Conservation (phyloP, 2,797 vertebrate genomes). For the Heterohyrax brucei region DNA sequence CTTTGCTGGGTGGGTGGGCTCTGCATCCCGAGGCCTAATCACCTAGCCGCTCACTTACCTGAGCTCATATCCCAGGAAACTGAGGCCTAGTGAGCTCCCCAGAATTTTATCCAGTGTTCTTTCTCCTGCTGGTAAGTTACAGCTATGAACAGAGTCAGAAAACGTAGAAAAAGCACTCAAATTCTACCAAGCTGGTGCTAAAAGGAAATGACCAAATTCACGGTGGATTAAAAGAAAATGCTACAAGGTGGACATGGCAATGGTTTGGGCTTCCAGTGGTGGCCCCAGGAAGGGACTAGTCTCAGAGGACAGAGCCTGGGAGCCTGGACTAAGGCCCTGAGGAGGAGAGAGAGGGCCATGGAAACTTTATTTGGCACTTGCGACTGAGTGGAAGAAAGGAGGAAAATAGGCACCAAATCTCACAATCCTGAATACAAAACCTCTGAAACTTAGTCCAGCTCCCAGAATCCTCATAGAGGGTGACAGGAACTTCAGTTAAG, state of each 20-base stretch:
- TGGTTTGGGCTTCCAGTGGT: fast-evolving
- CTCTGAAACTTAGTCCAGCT: constrained; percentile 64
- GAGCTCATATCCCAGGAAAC: constrained; percentile 47
- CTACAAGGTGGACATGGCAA: not conserved
- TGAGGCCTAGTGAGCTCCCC: not conserved
- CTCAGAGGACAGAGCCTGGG: not conserved
- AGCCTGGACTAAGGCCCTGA: not conserved
- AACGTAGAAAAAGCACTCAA: not conserved
- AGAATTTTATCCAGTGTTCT: fast-evolving
- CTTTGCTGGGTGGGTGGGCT: not conserved
- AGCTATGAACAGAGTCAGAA: not conserved
- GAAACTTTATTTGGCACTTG: not conserved
- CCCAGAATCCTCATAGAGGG: constrained; percentile 58
- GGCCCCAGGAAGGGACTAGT: not conserved
- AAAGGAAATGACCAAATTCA: not conserved
- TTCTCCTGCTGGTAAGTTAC: not conserved
- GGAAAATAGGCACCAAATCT: constrained; percentile 64
- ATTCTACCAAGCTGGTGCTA: not conserved
- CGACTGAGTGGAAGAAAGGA: not conserved
- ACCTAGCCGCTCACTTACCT: not conserved
- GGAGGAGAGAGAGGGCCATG: not conserved
- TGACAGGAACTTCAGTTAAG: constrained; percentile 74
- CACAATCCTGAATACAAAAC: constrained; percentile 44
- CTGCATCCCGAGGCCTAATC: not conserved
- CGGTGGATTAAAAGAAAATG: constrained; percentile 15